A percentile compares a stretch with the other conserved stretches of the same genome.
These are phyloP conservation scores for Disparrhopalites patrizii DNA, from an alignment of 2,888 invertebrate genomes.

Conservation along the genomic window DNA sequence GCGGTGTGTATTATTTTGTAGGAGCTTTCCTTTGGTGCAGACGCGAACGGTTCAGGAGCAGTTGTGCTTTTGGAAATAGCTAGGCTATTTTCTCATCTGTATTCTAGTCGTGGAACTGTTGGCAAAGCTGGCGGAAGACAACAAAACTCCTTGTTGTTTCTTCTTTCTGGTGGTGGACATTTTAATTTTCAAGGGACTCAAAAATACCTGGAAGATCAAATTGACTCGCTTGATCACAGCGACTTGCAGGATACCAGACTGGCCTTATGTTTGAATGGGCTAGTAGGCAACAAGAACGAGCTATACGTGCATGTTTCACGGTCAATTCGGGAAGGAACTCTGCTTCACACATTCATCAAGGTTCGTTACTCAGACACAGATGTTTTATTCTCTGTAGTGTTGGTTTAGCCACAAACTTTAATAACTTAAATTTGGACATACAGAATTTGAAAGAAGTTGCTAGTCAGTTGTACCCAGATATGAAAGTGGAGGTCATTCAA, in stretches of 20 bases:
- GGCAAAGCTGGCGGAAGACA: conserved; percentile 56
- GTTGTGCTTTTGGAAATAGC: conserved; percentile 81
- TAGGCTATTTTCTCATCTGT: conserved; percentile 80
- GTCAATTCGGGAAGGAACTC: conserved; percentile 80
- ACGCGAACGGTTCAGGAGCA: conserved; percentile 89
- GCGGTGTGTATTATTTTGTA: conserved; percentile 52
- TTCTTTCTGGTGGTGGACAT: conserved; percentile 85
- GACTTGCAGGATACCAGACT: conserved; percentile 75
- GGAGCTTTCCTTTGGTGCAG: conserved; percentile 83
- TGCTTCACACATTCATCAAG: conserved; percentile 58
- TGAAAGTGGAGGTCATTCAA: conserved; percentile 67
- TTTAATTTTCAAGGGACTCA: conserved; percentile 92
- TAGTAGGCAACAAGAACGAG: conserved; percentile 59
- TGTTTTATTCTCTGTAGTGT: not conserved
- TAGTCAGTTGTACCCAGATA: conserved; percentile 52
- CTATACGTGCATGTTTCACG: conserved; percentile 93
- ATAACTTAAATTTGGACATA: conserved; percentile 14
- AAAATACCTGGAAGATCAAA: conserved; percentile 90
- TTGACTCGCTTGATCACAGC: conserved; percentile 58
- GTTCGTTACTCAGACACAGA: conserved; percentile 49
- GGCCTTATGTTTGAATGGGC: conserved; percentile 78
- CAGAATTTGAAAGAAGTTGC: conserved; percentile 63
- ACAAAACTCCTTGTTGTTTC: conserved; percentile 71
- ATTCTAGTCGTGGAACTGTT: conserved; percentile 64
- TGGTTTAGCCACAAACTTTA: conserved; percentile 1